Base-by-base conservation (phyloP, 2,113 vertebrate genomes). In the Orycteropus afer region DNA sequence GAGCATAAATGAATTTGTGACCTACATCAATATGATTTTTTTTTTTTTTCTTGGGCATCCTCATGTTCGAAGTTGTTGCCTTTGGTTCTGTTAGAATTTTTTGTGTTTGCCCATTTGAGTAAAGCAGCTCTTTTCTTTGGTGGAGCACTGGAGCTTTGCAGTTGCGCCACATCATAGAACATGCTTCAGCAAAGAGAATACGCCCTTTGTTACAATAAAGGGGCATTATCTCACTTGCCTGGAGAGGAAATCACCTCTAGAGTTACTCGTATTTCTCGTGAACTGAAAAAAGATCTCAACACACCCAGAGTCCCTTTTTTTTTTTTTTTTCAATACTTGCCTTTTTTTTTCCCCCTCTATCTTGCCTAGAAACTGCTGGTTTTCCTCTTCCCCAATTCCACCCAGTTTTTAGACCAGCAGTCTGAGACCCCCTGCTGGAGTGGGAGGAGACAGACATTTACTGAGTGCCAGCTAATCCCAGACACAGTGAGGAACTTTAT, bases 31-130 rank as follows among this genome's bases (percentile, higher is more conserved):
- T 32, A 5, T 2, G 69, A 49, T 17, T 55, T 18, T 2, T 1
- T 18, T 10, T 32, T 2, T n/a, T 22, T 18, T 32, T 32, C 45
- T 61, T 1, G 12, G 45, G n/a, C 34, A 15, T 37, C 71, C 10
- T 1, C 0, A 9, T 1, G 2, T 34, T 51, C 59, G 10, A 32
- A 3, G 20, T 2, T 9, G 27, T 25, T n/a, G 32, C 32, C 9
- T 27, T n/a, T 12, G 51, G 61, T 6, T 2, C 86, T 0, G 3
- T 0, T 37, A 57, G 79, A 69, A 22, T 59, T 32, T 2, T 83
- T 32, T 0, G 0, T 4, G 0, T 65, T 14, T 51, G n/a, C n/a
- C 7, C 3, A 1, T 73, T 55, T 45, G 8, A 17, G 10, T 0
- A 11, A 79, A 77, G 22, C 32, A 29, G 27, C 71, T 55, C 7